These are phyloP conservation scores for Exocentrus adspersus DNA, from an alignment of 2,888 invertebrate genomes.

Conservation along the genomic window DNA sequence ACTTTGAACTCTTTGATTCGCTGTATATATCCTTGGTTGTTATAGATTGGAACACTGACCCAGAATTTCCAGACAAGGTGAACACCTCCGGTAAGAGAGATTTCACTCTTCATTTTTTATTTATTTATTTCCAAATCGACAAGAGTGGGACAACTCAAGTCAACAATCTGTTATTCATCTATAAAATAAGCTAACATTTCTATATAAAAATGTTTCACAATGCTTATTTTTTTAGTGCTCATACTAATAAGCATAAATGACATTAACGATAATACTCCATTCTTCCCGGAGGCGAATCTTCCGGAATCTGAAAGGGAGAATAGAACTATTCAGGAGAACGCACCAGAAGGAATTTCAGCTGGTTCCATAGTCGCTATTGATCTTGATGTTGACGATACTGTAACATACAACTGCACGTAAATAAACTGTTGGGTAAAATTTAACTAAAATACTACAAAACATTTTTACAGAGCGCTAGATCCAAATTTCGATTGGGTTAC, in stretches of 20 bases:
- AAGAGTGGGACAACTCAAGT: too few species aligned
- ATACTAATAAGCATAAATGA: slow-evolving; percentile 71
- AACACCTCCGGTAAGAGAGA: slow-evolving; percentile 66
- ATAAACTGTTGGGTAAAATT: slow-evolving; percentile 14
- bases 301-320: slow-evolving; percentile 61
- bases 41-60: slow-evolving; percentile 49
- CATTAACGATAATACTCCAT: slow-evolving; percentile 73
- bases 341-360: slow-evolving; percentile 64
- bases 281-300: slow-evolving; percentile 59
- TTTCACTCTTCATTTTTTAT: too few species aligned
- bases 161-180: too few species aligned
- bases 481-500: slow-evolving; percentile 65
- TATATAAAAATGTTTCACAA: too few species aligned
- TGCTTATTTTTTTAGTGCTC: slow-evolving; percentile 62
- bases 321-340: slow-evolving; percentile 68
- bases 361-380: slow-evolving; percentile 72
- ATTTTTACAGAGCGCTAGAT: slow-evolving; percentile 59
- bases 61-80: slow-evolving; percentile 59
- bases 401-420: slow-evolving; percentile 66
- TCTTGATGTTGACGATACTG: slow-evolving; percentile 69
- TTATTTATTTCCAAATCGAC: too few species aligned
- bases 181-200: too few species aligned
- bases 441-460: not conserved
- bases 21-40: slow-evolving; percentile 46
- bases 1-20: slow-evolving; percentile 52